Evolutionary conservation across 2,113 vertebrate species (phyloP).

Genomic region (Xenopus borealis): DNA sequence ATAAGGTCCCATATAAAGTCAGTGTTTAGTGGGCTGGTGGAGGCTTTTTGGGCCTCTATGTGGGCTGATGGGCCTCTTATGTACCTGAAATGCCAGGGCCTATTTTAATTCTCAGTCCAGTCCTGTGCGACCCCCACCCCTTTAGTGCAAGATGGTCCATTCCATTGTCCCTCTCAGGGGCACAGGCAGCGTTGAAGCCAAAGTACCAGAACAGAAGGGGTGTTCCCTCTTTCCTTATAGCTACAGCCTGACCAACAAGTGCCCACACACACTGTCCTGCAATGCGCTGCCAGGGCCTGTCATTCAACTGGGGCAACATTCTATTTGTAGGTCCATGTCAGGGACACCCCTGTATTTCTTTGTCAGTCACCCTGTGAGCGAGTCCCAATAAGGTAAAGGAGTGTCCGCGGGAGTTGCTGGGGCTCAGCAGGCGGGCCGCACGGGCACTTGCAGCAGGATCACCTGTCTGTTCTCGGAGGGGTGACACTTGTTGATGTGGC

Average conservation of each 20-base stretch:
- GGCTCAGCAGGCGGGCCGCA: slow-evolving; percentile 89
- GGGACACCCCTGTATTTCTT: neutral
- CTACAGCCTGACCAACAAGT: neutral
- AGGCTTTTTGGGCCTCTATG: no score
- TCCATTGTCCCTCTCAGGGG: neutral
- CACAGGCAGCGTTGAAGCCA: neutral
- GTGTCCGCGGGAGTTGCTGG: no score
- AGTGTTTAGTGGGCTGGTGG: no score
- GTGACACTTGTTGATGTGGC: slow-evolving; percentile 99
- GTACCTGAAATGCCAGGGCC: no score
- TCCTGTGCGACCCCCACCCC: neutral
- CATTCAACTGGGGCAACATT: neutral
- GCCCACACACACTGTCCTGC: neutral
- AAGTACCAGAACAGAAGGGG: neutral
- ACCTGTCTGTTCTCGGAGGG: slow-evolving; percentile 97
- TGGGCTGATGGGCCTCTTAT: no score
- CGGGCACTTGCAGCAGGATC: slow-evolving; percentile 94
- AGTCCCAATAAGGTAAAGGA: no score
- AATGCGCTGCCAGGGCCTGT: neutral
- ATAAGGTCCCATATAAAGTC: no score
- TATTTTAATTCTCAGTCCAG: no score
- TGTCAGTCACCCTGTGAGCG: no score
- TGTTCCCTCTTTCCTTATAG: no score
- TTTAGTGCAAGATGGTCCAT: neutral
- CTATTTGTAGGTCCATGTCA: neutral